Evolutionary conservation across 1,140 invertebrate genomes (phyloP).

Genomic region (Drosophila paulistorum): DNA sequence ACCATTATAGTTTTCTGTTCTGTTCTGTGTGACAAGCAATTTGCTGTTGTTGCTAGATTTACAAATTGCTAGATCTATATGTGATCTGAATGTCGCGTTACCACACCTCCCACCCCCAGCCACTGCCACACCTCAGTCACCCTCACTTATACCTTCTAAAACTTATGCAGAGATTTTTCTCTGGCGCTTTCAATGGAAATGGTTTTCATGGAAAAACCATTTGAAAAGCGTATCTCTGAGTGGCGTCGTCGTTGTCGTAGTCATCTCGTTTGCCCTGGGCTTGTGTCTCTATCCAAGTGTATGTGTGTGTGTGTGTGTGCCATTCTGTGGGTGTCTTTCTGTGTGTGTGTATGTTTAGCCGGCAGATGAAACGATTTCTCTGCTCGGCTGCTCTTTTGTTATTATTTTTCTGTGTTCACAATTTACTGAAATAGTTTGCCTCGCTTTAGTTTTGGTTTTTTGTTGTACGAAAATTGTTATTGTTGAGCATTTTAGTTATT

Average conservation of each 20-base stretch:
- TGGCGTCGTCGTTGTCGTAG: slow-evolving; percentile 42
- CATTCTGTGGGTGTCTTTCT: slow-evolving; percentile 9
- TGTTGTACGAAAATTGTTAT: slow-evolving; percentile 55
- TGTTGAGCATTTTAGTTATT: slow-evolving; percentile 55
- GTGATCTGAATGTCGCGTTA: slow-evolving; percentile 13
- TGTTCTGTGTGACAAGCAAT: slow-evolving; percentile 49
- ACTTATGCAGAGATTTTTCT: slow-evolving; percentile 10
- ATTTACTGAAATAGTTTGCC: slow-evolving; percentile 39
- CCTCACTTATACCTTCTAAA: slow-evolving; percentile 25
- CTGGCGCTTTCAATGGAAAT: slow-evolving; percentile 47
- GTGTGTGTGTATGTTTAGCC: slow-evolving; percentile 41
- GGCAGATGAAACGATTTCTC: slow-evolving; percentile 63
- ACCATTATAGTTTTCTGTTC: slow-evolving; percentile 17
- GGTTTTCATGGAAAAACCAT: slow-evolving; percentile 43
- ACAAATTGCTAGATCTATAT: slow-evolving; percentile 9
- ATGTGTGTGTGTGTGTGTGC: slow-evolving; percentile 18
- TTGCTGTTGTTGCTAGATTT: slow-evolving; percentile 53
- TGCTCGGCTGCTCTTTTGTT: slow-evolving; percentile 44
- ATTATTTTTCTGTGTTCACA: slow-evolving; percentile 37
- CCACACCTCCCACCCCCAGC: not conserved
- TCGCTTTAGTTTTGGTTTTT: not conserved
- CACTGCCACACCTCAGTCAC: slow-evolving; percentile 8
- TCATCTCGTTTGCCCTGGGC: slow-evolving; percentile 8
- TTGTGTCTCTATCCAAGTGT: slow-evolving; percentile 46
- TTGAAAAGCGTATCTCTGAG: slow-evolving; percentile 39